A percentile compares a stretch with the other conserved stretches of the same genome.
These are phyloP conservation scores for Manis pentadactyla DNA, from an alignment of 2,797 vertebrate genomes.

Conservation along the genomic window DNA sequence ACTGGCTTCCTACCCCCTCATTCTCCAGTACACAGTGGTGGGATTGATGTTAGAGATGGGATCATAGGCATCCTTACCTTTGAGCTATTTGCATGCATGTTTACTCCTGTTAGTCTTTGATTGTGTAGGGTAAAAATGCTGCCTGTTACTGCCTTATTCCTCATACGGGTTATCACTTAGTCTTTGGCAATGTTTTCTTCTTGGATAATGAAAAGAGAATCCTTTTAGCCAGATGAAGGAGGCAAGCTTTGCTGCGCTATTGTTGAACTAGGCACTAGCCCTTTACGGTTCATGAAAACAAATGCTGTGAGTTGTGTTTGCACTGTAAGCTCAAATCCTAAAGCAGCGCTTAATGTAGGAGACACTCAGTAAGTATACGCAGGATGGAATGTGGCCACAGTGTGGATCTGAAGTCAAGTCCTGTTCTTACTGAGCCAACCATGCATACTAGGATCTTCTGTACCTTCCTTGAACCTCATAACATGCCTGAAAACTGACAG, in stretches of 20 bases:
- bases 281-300: neutral
- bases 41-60: neutral
- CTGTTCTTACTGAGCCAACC: neutral
- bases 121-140: neutral
- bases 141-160: neutral
- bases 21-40: neutral
- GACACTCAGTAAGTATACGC: neutral
- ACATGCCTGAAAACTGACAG: neutral
- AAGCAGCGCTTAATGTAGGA: neutral
- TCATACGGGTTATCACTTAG: neutral
- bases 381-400: neutral
- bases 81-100: neutral
- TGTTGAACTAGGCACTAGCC: neutral
- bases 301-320: neutral
- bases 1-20: neutral
- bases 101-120: neutral
- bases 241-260: neutral
- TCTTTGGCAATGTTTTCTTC: neutral
- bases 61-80: neutral
- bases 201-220: neutral
- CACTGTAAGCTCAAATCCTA: neutral
- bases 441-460: neutral
- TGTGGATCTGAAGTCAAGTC: neutral
- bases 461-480: neutral
- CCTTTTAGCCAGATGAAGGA: neutral